Conservation (phyloP, 2,888 invertebrate genomes). For the Phaonia tiefii region DNA sequence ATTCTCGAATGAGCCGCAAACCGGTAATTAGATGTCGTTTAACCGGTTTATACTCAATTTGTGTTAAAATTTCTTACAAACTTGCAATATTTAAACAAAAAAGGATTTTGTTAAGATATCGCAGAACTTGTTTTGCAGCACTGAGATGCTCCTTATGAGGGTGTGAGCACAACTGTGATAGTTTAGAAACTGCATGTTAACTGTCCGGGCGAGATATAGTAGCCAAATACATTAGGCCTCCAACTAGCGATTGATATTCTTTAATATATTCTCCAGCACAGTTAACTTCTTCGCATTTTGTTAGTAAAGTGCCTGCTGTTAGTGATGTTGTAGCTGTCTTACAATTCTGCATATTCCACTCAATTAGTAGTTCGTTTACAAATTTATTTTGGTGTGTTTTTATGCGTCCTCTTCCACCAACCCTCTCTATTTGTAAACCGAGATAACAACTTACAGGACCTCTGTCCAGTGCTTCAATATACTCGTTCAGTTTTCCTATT, state of each 20-base stretch:
- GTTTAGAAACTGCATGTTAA: slow-evolving; percentile 52
- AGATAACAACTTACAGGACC: slow-evolving; percentile 35
- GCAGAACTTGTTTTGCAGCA: slow-evolving; percentile 58
- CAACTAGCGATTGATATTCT: slow-evolving; percentile 53
- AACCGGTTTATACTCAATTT: no score
- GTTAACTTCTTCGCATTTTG: slow-evolving; percentile 45
- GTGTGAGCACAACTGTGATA: slow-evolving; percentile 61
- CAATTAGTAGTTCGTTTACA: slow-evolving; percentile 31
- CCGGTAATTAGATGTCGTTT: no score
- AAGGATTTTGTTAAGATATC: slow-evolving; percentile 53
- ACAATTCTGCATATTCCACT: slow-evolving; percentile 51
- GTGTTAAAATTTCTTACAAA: no score
- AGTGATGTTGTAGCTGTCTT: slow-evolving; percentile 48
- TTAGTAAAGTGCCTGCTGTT: slow-evolving; percentile 29
- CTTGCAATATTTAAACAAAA: no score
- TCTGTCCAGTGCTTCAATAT: slow-evolving; percentile 33
- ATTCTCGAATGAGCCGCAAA: no score
- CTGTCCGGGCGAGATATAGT: slow-evolving; percentile 55
- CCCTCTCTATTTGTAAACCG: slow-evolving; percentile 41
- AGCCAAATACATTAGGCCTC: no score
- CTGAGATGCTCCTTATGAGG: slow-evolving; percentile 63
- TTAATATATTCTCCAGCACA: slow-evolving; percentile 47
- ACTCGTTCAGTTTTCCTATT: slow-evolving; percentile 2
- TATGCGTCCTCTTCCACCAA: slow-evolving; percentile 28
- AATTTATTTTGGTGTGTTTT: no score